Percentiles rank a stretch among this genome's conserved stretches.
phyloP scores from a whole-genome alignment of 2,113 vertebrate genomes.

The Osmerus mordax region DNA sequence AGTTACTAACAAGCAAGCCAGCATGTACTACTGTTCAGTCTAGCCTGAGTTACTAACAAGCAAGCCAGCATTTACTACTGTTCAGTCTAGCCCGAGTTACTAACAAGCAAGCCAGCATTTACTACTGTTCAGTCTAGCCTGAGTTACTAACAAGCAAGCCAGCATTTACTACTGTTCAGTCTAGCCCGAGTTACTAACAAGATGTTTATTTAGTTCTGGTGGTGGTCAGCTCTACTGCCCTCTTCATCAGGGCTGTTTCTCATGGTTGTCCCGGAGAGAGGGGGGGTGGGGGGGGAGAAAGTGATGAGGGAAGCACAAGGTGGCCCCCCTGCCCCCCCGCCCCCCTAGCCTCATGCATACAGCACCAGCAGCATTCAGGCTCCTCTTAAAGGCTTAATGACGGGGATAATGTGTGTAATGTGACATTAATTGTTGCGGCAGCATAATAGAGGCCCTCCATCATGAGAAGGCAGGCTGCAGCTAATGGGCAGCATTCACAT shows the following conservation, averaged over 20 bases:
- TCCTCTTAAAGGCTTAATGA: conserved; percentile 76
- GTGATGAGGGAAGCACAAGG: conserved; percentile 50
- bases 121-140: no score
- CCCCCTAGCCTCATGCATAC: conserved; percentile 62
- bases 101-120: no score
- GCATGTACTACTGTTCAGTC: no score
- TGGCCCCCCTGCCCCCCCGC: conserved; percentile 46
- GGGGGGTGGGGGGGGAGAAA: conserved; percentile 34
- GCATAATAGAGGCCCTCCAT: conserved; percentile 80
- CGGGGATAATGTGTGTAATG: conserved; percentile 78
- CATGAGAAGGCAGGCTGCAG: conserved; percentile 75
- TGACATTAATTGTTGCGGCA: conserved; percentile 82
- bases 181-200: no score
- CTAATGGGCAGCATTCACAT: conserved; percentile 73
- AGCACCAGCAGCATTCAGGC: conserved; percentile 75
- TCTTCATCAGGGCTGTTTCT: background rate
- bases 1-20: no score
- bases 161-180: no score
- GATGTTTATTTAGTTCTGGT: no score
- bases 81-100: no score
- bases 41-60: no score
- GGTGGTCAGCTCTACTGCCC: no score
- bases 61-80: no score
- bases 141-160: no score
- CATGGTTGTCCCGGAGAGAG: background rate